These are phyloP conservation scores for Eumerus sabulonum DNA, from an alignment of 2,888 invertebrate species.

Conservation along the genomic window DNA sequence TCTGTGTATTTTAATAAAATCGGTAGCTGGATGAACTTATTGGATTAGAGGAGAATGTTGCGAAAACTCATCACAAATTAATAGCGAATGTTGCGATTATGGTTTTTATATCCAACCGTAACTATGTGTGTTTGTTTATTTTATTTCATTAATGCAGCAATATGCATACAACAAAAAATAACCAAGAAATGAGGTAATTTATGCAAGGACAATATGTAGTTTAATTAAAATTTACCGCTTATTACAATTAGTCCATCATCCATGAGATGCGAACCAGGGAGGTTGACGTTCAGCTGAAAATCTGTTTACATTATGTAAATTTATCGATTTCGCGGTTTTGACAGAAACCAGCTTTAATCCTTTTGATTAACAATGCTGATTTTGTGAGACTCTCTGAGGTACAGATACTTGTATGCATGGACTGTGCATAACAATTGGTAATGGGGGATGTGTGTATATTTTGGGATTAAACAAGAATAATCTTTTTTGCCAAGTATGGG, in stretches of 20 bases:
- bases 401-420: too few relatives aligned
- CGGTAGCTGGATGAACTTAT: slow-evolving; percentile 50
- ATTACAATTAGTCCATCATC: slow-evolving; percentile 46
- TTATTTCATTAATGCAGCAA: slow-evolving; percentile 18
- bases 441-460: slow-evolving; percentile 15
- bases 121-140: neutral
- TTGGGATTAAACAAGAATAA: slow-evolving; percentile 3
- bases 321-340: slow-evolving; percentile 62
- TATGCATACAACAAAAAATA: slow-evolving; percentile 22
- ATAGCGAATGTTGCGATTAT: slow-evolving; percentile 53
- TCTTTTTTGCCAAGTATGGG: slow-evolving; percentile 2
- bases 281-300: slow-evolving; percentile 43
- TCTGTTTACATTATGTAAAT: slow-evolving; percentile 59
- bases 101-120: neutral
- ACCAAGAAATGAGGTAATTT: too few relatives aligned
- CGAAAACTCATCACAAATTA: slow-evolving; percentile 63
- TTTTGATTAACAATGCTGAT: slow-evolving; percentile 43
- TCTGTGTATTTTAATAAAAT: slow-evolving; percentile 68
- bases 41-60: slow-evolving; percentile 65
- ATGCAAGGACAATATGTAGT: slow-evolving; percentile 13
- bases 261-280: slow-evolving; percentile 22
- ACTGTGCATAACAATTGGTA: too few relatives aligned
- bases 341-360: slow-evolving; percentile 51
- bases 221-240: slow-evolving; percentile 47
- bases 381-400: neutral